Conservation (phyloP, 1,140 invertebrate genomes). For the Tetranychus urticae region DNA sequence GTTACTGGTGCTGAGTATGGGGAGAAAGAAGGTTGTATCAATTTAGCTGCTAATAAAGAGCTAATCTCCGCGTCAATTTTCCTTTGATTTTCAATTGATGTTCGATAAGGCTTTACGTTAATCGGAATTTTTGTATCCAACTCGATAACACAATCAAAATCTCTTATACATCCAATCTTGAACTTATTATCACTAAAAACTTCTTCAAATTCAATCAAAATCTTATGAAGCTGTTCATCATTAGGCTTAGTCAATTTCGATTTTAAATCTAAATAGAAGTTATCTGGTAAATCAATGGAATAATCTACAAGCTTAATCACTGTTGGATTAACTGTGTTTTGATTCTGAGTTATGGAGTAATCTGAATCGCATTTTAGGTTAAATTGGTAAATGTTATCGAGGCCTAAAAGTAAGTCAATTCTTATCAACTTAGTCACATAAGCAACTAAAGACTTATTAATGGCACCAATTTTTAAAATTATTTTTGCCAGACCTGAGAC, state of each 20-base stretch:
- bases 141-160: neutral
- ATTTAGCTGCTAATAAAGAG: slow-evolving; percentile 15
- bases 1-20: slow-evolving; percentile 23
- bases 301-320: neutral
- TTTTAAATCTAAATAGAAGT: neutral
- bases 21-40: slow-evolving; percentile 17
- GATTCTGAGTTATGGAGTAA: neutral
- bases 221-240: neutral
- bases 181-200: neutral
- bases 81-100: neutral
- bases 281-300: no score
- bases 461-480: neutral
- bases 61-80: slow-evolving; percentile 11
- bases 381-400: neutral
- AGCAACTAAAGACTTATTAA: neutral
- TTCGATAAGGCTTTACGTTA: neutral
- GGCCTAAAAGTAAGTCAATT: neutral
- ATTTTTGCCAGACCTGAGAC: neutral
- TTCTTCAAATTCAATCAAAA: neutral
- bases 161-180: neutral
- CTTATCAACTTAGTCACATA: neutral
- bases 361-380: neutral
- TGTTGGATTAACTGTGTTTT: neutral
- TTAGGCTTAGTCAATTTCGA: neutral
- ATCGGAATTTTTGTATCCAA: neutral